Percentiles rank a stretch among this genome's conserved stretches.
phyloP scores from a whole-genome alignment of 2,797 vertebrate genomes.

The Chaetophractus vellerosus region DNA sequence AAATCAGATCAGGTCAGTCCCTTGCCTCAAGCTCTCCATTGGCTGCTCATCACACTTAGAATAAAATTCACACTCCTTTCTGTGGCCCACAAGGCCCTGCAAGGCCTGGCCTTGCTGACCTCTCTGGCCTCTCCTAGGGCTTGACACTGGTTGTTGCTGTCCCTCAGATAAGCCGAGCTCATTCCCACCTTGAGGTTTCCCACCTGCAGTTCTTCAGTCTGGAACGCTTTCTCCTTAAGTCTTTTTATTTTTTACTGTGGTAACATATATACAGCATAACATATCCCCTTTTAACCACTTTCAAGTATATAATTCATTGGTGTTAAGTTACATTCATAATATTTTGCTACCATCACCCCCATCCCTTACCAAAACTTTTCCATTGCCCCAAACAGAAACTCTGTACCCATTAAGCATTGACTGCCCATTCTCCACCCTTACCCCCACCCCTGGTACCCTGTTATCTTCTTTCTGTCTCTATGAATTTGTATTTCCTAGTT shows the following conservation, averaged over 20 bases:
- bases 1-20: not conserved
- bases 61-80: not conserved
- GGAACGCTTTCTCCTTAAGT: conserved; percentile 3
- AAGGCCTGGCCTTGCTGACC: not conserved
- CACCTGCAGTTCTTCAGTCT: not conserved
- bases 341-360: too few species aligned
- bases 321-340: too few species aligned
- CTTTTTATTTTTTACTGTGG: not conserved
- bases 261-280: too few species aligned
- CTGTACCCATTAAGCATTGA: too few species aligned
- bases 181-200: not conserved
- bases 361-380: too few species aligned
- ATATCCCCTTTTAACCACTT: too few species aligned
- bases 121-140: not conserved
- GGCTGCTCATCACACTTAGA: not conserved
- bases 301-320: too few species aligned
- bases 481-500: too few species aligned
- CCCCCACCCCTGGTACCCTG: too few species aligned
- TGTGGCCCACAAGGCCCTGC: not conserved
- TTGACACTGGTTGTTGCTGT: not conserved
- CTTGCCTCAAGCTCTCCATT: not conserved
- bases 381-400: too few species aligned
- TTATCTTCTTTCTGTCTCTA: too few species aligned
- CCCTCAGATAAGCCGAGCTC: not conserved
- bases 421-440: too few species aligned